These are phyloP conservation scores for Ptilonorhynchus violaceus DNA, from an alignment of 2,113 vertebrate species.

Conservation along the genomic window DNA sequence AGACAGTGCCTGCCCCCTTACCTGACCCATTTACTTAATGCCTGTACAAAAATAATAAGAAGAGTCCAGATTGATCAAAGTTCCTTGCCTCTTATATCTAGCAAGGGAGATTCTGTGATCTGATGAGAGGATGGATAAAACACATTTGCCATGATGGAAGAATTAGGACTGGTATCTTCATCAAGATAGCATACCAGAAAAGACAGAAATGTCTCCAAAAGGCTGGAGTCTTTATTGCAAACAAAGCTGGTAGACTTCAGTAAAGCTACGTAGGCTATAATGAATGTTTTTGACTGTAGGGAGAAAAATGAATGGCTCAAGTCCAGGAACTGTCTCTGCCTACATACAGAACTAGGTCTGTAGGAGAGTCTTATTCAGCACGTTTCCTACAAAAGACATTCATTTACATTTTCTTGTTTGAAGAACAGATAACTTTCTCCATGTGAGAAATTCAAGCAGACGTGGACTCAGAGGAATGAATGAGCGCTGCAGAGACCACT, in stretches of 20 bases:
- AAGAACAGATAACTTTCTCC: not conserved
- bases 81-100: not conserved
- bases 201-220: not conserved
- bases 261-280: slow-evolving; percentile 6
- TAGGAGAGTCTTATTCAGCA: slow-evolving; percentile 48
- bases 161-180: not conserved
- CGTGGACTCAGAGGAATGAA: not conserved
- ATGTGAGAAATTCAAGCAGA: not conserved
- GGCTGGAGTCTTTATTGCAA: not conserved
- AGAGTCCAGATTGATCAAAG: not conserved
- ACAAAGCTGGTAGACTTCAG: slow-evolving; percentile 14
- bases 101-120: not conserved
- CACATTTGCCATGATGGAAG: not conserved
- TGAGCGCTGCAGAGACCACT: not conserved
- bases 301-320: slow-evolving; percentile 27
- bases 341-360: slow-evolving; percentile 14
- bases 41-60: not conserved
- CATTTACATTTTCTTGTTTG: slow-evolving; percentile 37
- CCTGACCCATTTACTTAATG: not conserved
- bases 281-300: not conserved
- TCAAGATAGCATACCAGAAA: not conserved
- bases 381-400: not conserved
- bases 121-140: not conserved
- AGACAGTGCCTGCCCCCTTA: not conserved
- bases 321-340: slow-evolving; percentile 34